Conservation (phyloP, 2,888 invertebrate species). For the Amphipyra berbera region DNA sequence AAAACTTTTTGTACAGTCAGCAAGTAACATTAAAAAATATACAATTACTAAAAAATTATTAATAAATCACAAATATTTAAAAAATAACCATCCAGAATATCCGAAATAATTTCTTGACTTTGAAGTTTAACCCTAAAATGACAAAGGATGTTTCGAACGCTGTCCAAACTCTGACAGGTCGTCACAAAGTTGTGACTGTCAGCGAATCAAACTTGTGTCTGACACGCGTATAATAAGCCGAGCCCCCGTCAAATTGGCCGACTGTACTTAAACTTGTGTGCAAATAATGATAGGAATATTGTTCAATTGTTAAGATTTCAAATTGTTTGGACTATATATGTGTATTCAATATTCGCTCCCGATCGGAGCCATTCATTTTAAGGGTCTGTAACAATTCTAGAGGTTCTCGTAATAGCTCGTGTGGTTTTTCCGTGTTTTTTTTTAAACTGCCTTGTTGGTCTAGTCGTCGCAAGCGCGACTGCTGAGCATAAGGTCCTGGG, state of each 20-base stretch:
- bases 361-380: no score
- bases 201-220: slow-evolving; percentile 40
- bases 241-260: slow-evolving; percentile 12
- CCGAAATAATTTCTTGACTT: slow-evolving; percentile 12
- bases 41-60: no score
- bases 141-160: slow-evolving; percentile 23
- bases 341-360: no score
- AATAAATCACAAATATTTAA: not conserved
- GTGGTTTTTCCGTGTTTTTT: no score
- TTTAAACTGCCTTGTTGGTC: no score
- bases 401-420: no score
- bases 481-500: no score
- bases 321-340: not conserved
- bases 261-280: slow-evolving; percentile 12
- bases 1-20: no score
- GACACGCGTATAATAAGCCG: slow-evolving; percentile 35
- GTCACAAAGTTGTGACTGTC: slow-evolving; percentile 41
- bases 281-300: slow-evolving; percentile 16
- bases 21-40: no score
- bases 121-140: slow-evolving; percentile 33
- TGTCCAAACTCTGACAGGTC: slow-evolving; percentile 42
- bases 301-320: not conserved
- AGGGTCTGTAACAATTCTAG: no score
- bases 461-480: no score
- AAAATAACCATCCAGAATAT: slow-evolving; percentile 2